These are phyloP conservation scores for Apoderus coryli DNA, from an alignment of 2,888 invertebrate species.

Conservation along the genomic window DNA sequence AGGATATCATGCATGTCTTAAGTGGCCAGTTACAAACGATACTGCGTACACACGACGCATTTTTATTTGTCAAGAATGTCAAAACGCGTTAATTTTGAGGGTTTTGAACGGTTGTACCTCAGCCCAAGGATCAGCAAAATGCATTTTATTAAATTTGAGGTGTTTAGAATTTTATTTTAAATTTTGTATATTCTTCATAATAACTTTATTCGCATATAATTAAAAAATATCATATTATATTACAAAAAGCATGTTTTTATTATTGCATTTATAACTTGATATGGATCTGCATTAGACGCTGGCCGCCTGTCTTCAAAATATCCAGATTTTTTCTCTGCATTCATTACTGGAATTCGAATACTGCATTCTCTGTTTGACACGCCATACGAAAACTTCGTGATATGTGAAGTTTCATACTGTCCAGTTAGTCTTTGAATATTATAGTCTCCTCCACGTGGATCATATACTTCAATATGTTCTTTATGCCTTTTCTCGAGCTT, in stretches of 20 bases:
- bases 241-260: slow-evolving; percentile 48
- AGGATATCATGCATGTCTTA: too few relatives aligned
- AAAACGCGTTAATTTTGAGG: too few relatives aligned
- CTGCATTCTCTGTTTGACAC: slow-evolving; percentile 87
- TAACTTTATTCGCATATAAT: too few relatives aligned
- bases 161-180: too few relatives aligned
- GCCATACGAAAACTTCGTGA: slow-evolving; percentile 77
- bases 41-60: too few relatives aligned
- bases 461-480: slow-evolving; percentile 87
- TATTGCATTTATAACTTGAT: slow-evolving; percentile 64
- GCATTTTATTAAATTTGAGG: too few relatives aligned
- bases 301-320: slow-evolving; percentile 89
- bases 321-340: slow-evolving; percentile 78
- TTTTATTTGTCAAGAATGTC: too few relatives aligned
- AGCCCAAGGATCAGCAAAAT: too few relatives aligned
- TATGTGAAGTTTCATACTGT: slow-evolving; percentile 84
- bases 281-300: slow-evolving; percentile 83
- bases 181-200: too few relatives aligned
- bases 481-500: slow-evolving; percentile 79
- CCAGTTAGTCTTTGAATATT: slow-evolving; percentile 66
- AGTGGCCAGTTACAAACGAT: too few relatives aligned
- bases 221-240: slow-evolving; percentile 1
- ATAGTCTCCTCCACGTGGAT: slow-evolving; percentile 70
- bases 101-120: too few relatives aligned
- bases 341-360: slow-evolving; percentile 79